Evolutionary conservation across 2,888 invertebrate genomes (phyloP).

Genomic region (Vannuccia rotundouncinata): DNA sequence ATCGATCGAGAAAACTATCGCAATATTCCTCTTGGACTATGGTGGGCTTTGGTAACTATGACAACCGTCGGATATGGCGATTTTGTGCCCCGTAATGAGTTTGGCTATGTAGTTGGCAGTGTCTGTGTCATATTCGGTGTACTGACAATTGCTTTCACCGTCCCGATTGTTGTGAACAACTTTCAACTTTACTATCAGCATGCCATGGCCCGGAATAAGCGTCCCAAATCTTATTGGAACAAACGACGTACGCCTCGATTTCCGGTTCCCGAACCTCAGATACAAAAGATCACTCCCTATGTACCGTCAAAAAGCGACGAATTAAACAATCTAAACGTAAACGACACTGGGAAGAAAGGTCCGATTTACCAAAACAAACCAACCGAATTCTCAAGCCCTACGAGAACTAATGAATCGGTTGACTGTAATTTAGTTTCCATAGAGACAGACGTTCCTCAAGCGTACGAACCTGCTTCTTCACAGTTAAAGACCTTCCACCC

Average conservation of each 20-base stretch:
- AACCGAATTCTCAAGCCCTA: background rate
- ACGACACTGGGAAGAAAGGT: background rate
- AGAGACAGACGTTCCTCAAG: background rate
- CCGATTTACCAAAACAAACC: background rate
- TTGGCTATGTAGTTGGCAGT: conserved; percentile 32
- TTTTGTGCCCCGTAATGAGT: conserved; percentile 23
- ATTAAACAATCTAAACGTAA: background rate
- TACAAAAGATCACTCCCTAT: background rate
- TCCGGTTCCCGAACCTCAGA: background rate
- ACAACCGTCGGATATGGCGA: conserved; percentile 48
- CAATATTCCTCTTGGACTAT: conserved; percentile 54
- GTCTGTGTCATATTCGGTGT: conserved; percentile 35
- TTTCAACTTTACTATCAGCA: conserved; percentile 31
- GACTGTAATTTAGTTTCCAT: conserved; percentile 10
- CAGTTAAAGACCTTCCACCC: too few species aligned
- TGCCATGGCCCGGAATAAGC: conserved; percentile 27
- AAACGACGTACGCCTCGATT: conserved; percentile 25
- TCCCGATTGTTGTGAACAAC: conserved; percentile 33
- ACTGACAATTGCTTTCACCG: conserved; percentile 36
- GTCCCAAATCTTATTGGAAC: conserved; percentile 17
- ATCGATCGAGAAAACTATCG: conserved; percentile 50
- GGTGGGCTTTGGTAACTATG: conserved; percentile 57
- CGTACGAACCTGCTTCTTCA: too few species aligned
- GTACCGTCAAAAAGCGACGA: background rate
- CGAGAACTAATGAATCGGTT: background rate